A percentile compares a stretch with the other conserved stretches of the same genome.
Evolutionary conservation across 2,797 vertebrate species (phyloP).

Genomic region (Anolis apletophallus): DNA sequence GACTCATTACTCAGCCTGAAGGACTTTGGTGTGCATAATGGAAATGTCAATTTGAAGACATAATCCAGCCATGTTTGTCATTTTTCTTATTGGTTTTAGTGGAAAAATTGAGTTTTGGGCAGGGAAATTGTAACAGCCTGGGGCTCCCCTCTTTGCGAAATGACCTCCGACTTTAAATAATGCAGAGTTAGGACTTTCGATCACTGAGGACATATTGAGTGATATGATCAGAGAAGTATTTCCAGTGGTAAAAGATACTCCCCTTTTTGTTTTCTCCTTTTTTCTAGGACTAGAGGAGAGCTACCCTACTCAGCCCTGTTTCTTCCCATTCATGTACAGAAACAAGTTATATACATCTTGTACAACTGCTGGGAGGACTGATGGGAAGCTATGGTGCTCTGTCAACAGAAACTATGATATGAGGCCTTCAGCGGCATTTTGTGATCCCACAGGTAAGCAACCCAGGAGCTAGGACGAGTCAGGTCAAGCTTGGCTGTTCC

Average conservation of each 20-base stretch:
- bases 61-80: neutral
- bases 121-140: too few species aligned
- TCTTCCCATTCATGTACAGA: slow-evolving; percentile 83
- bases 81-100: neutral
- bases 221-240: neutral
- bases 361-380: slow-evolving; percentile 74
- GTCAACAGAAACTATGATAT: neutral
- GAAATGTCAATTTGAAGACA: neutral
- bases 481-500: neutral
- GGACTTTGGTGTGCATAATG: neutral
- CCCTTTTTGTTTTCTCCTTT: neutral
- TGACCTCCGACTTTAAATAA: too few species aligned
- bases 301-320: slow-evolving; percentile 79
- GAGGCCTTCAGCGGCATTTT: neutral
- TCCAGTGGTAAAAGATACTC: too few species aligned
- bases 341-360: slow-evolving; percentile 84
- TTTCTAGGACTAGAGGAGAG: slow-evolving; percentile 79
- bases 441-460: slow-evolving; percentile 21
- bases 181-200: neutral
- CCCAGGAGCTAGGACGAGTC: neutral
- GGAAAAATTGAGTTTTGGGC: neutral
- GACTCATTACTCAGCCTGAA: neutral
- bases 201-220: neutral
- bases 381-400: slow-evolving; percentile 35
- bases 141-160: too few species aligned